Evolutionary conservation across 2,888 invertebrate species (phyloP).

Genomic region (Dilophus febrilis): DNA sequence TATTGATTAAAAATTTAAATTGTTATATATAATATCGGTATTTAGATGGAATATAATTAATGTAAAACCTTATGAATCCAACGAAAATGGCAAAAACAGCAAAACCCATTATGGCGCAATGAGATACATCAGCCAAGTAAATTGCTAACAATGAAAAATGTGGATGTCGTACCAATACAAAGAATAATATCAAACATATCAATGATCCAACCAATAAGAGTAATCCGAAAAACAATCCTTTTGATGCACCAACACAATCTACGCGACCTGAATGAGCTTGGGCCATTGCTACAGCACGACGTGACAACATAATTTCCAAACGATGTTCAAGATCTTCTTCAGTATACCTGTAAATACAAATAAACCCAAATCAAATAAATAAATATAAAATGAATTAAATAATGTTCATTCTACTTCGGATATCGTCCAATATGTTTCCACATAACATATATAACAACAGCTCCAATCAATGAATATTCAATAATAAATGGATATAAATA

Average conservation of each 20-base stretch:
- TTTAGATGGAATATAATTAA: background rate
- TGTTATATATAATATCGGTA: background rate
- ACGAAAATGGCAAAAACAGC: conserved; percentile 79
- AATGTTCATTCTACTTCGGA: conserved; percentile 41
- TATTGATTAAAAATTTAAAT: conserved; percentile 11
- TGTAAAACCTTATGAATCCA: conserved; percentile 62
- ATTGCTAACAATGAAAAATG: conserved; percentile 71
- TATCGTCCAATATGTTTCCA: conserved; percentile 88
- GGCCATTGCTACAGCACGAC: conserved; percentile 71
- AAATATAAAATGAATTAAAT: background rate
- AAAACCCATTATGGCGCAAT: conserved; percentile 72
- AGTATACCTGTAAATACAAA: conserved; percentile 32
- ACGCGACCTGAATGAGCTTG: conserved; percentile 70
- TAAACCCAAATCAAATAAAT: background rate
- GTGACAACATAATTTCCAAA: conserved; percentile 71
- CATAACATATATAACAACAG: conserved; percentile 90
- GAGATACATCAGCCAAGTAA: conserved; percentile 80
- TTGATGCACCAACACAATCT: conserved; percentile 89
- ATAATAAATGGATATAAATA: conserved; percentile 92
- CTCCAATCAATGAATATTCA: conserved; percentile 87
- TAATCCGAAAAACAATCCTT: conserved; percentile 82
- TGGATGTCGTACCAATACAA: conserved; percentile 78
- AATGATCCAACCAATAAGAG: conserved; percentile 76
- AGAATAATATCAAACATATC: conserved; percentile 88
- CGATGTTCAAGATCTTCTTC: conserved; percentile 80